Evolutionary conservation across 2,888 invertebrate species (phyloP).

Genomic region (Bugula neritina): DNA sequence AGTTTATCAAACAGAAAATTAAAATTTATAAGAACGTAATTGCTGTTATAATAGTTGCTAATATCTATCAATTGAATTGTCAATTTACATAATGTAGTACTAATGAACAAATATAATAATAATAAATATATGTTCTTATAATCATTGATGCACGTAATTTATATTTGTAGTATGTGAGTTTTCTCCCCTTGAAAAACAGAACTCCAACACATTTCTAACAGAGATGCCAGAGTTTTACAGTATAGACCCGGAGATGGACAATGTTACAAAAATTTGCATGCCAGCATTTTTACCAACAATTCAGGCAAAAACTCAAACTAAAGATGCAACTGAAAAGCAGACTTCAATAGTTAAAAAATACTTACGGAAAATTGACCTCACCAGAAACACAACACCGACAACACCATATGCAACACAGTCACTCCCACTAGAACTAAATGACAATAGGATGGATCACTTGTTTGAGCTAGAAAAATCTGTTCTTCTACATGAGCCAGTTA

Average conservation of each 20-base stretch:
- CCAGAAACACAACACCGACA: background rate
- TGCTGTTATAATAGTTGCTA: too few species aligned
- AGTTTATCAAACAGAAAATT: too few species aligned
- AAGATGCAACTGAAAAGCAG: background rate
- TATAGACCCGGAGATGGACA: background rate
- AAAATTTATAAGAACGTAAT: too few species aligned
- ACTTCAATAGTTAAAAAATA: background rate
- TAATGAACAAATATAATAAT: too few species aligned
- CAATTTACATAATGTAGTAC: too few species aligned
- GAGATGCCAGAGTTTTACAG: constrained; percentile 20
- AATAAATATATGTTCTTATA: too few species aligned
- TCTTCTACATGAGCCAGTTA: background rate
- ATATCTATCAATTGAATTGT: too few species aligned
- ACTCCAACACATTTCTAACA: constrained; percentile 17
- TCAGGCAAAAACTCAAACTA: constrained; percentile 12
- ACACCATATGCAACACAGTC: constrained; percentile 1
- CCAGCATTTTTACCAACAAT: constrained; percentile 25
- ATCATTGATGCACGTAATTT: too few species aligned
- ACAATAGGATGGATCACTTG: background rate
- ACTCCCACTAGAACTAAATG: background rate
- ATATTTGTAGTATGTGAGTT: background rate
- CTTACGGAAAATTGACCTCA: background rate
- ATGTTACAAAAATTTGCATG: constrained; percentile 2
- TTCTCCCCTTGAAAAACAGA: background rate
- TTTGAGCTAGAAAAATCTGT: background rate